Percentiles rank a stretch among this genome's conserved stretches.
Conservation (phyloP, 2,113 vertebrate genomes). For the Scortum barcoo region DNA sequence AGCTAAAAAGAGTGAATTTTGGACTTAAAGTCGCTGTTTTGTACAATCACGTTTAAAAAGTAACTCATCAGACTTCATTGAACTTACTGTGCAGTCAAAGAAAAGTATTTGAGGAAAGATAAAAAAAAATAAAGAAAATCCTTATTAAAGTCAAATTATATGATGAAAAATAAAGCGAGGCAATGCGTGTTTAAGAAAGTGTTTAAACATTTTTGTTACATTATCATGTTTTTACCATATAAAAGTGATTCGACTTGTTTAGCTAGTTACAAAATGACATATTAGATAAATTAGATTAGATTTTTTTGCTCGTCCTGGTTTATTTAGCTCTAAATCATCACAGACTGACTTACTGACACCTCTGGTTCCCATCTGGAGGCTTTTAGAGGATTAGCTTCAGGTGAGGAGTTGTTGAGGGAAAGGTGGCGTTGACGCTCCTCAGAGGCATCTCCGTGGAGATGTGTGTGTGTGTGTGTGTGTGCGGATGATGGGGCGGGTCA, state of each 20-base stretch:
- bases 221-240: not conserved
- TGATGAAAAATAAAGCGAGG: too few species aligned
- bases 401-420: not conserved
- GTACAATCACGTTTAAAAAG: not conserved
- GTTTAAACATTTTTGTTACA: too few species aligned
- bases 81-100: not conserved
- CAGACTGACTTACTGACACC: not conserved
- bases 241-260: not conserved
- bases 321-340: not conserved
- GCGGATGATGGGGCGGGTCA: not conserved
- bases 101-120: not conserved
- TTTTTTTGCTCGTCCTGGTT: not conserved
- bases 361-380: not conserved
- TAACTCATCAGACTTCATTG: not conserved
- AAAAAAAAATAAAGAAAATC: not conserved
- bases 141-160: too few species aligned
- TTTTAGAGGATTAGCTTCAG: conserved; percentile 1
- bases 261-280: not conserved
- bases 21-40: too few species aligned
- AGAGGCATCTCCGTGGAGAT: not conserved
- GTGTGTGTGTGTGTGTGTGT: not conserved
- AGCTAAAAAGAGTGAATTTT: too few species aligned
- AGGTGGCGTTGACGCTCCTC: not conserved
- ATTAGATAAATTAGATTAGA: too few species aligned
- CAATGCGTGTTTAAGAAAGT: too few species aligned